Base-by-base conservation (phyloP, 2,888 invertebrate species). In the Aleiodes leptofemur region DNA sequence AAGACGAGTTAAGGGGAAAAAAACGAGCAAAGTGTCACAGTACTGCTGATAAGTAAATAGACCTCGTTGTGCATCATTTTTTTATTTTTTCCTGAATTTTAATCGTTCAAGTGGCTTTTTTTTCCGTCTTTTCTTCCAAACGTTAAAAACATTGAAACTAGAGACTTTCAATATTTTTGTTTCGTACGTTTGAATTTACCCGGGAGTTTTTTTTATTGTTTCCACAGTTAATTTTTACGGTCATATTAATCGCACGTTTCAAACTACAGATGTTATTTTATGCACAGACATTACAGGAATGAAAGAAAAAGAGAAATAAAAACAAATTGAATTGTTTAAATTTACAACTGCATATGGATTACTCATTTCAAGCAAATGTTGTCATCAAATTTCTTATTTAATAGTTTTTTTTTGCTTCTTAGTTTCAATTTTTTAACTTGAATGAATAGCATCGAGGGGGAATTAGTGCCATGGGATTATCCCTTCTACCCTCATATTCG, bases 51-150 rank as follows among this genome's bases (percentile, higher is more conserved):
- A 64, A 64, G 50, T 64, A 64, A 64, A 64, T 64, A 64, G 23
- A 64, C 64, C 48, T 64, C 59, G 59, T 34, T 64, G 64, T 23
- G 29, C 64, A 64, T 64, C 48, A 64, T 48, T 64, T 64, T 23
- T 59, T 59, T 34, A 34, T 59, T 59, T 59, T 29, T 29, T 13
- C 59, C n/a, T 59, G 34, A 38, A 59, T n/a, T 34, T 59, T 31
- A 59, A 59, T 34, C n/a, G 5, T 13, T 34, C 29, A 23, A 23
- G 1, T 23, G 23, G 23, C 34, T 7, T 59, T n/a, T n/a, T 34
- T 38, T 34, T n/a, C 8, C 34, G 3, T 38, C 7, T 7, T 34
- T 38, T 34, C 31, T 34, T 59, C n/a, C 34, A 59, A 8, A 57
- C 11, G 2, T 4, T n/a, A 31, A 57, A 23, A 23, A 23, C 23